Base-by-base conservation (phyloP, 35 echinoderm and acorn worm genomes). In the Ptychodera flava region DNA sequence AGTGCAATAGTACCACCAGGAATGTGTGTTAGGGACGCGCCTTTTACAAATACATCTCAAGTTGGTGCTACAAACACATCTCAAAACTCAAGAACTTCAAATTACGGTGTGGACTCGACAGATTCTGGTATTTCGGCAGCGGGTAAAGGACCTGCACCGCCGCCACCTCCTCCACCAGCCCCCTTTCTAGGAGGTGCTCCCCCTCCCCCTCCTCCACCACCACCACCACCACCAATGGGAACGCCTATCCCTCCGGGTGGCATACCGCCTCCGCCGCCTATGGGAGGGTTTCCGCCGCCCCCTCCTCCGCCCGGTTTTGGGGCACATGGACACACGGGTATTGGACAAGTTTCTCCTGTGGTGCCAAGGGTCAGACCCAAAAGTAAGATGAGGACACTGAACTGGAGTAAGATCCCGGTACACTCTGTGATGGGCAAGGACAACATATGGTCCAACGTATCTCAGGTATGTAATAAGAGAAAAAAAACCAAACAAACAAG, bases 381-480 rank as follows among this genome's bases (percentile, higher is more conserved):
- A 88, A 85, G 90, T 16, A 87, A 90, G 82, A 99, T 99, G 96
- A 94, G 88, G 78, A 94, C 96, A 29, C 64, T 99, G 16, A 99
- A 99, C 76, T 99, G 96, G 96, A 94, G 91, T 87, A 99, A 99
- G 85, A 78, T 99, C 27, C 83, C 96, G 34, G 90, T 88, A 22
- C 87, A 94, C 1, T 94, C 90, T 89, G 91, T 94, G 78, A 93
- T 97, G 85, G 88, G 84, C 83, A 85, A 82, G 22, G 88, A 99
- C 83, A 99, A 85, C 53, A 94, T 99, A 86, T 99, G 96, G 96
- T 90, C 81, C 34, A 92, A 94, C 90, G 96, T 99, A 30, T 84
- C 94, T 33, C 76, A 91, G 93, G 96, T 99, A 84, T 90, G 90
- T 35, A 80, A 32, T 76, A 82, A 30, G n/a, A n/a, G n/a, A n/a